phyloP scores from a whole-genome alignment of 2,888 invertebrate species.

The Colostygia pectinataria region DNA sequence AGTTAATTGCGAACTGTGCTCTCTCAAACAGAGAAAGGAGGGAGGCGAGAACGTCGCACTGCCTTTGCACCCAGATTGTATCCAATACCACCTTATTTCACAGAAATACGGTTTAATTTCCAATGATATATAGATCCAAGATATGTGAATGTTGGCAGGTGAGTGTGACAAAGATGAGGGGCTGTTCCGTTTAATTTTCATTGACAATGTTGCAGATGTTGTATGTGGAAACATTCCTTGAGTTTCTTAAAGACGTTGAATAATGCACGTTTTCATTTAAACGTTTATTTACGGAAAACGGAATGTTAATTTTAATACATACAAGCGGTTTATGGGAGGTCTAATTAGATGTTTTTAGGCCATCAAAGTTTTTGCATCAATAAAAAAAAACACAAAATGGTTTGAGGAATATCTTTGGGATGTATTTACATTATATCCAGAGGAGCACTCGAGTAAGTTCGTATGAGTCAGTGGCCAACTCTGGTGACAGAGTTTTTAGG shows the following conservation, averaged over 20 bases:
- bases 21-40: conserved; percentile 60
- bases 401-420: too few relatives aligned
- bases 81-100: neutral
- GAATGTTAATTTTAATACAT: neutral
- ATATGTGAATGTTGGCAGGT: conserved; percentile 25
- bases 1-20: conserved; percentile 68
- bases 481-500: too few relatives aligned
- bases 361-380: neutral
- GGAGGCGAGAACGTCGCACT: conserved; percentile 39
- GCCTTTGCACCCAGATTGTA: conserved; percentile 1
- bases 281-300: neutral
- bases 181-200: conserved; percentile 68
- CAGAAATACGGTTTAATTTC: conserved; percentile 35
- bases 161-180: conserved; percentile 64
- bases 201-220: conserved; percentile 53
- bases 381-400: too few relatives aligned
- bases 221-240: conserved; percentile 16
- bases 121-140: neutral
- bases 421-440: too few relatives aligned
- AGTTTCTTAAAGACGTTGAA: conserved; percentile 14
- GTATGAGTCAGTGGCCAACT: too few relatives aligned
- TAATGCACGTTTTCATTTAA: neutral
- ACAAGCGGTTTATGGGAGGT: too few relatives aligned
- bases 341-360: neutral
- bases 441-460: too few relatives aligned